Conservation (phyloP, 2,797 vertebrate species). For the Myotis planiceps region DNA sequence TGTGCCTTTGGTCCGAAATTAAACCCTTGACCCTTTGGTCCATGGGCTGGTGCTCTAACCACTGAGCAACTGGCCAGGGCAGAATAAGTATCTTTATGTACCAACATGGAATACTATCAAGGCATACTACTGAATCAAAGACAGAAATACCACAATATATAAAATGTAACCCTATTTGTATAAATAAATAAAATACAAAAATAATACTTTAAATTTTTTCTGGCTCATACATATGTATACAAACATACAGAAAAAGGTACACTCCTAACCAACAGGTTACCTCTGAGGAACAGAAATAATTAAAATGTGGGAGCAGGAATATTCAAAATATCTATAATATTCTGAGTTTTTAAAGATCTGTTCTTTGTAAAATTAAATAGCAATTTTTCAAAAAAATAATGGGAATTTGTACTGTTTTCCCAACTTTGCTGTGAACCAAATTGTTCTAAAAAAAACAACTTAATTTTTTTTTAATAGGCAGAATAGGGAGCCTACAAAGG, state of each 20-base stretch:
- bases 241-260: background rate
- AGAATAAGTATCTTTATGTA: background rate
- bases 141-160: background rate
- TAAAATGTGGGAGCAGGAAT: background rate
- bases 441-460: background rate
- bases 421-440: constrained; percentile 18
- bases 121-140: constrained; percentile 16
- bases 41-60: too few species aligned
- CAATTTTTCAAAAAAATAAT: background rate
- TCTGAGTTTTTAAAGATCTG: background rate
- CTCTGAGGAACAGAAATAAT: constrained; percentile 30
- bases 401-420: background rate
- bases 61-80: too few species aligned
- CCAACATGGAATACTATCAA: background rate
- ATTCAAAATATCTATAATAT: background rate
- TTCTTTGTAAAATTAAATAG: constrained; percentile 14
- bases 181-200: constrained; percentile 34
- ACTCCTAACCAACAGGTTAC: background rate
- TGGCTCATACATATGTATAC: background rate
- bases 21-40: too few species aligned
- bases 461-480: background rate
- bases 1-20: too few species aligned
- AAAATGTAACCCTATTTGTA: background rate
- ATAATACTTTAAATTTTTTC: constrained; percentile 7
- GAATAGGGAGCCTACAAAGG: background rate